Evolutionary conservation across 2,888 invertebrate species (phyloP), one percentile per base, ranked within the genome.

Genomic region (Oxyscelio sp.): DNA sequence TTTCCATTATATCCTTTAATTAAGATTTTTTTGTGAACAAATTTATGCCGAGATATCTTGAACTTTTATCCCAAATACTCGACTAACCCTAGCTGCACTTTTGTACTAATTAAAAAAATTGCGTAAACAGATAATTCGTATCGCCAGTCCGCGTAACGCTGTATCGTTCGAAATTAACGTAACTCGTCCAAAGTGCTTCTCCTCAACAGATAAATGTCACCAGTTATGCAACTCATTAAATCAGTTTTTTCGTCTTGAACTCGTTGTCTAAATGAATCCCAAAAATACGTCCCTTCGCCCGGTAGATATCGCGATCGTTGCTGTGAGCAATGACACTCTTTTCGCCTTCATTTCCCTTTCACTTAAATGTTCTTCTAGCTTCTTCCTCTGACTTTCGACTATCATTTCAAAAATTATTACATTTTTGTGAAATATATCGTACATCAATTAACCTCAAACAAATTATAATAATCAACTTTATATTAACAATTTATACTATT

Each of bases 261-360:
- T 22, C 22, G 17, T 50, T 13, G 19, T 22, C 24, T 50, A 22
- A 40, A 43, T 61, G 17, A 38, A 40, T 43, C 34, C 59, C 34
- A 11, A 17, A 43, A 3, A 15, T 34, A 11, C 15, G 45, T 65
- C 48, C 63, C 58, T 65, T 68, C 54, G 59, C 24, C 48, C 48
- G 38, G 31, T 38, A 54, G 45, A 31, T 22, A 52, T n/a, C 24
- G 38, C 65, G 27, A 6, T 34, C 34, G 34, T 1, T 11, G 19
- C 45, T 59, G 38, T 68, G 68, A 68, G 58, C 73, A 81, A 68
- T 81, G 80, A 68, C 80, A 74, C 56, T 68, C 45, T 73, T n/a
- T n/a, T n/a, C n/a, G 66, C 54, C 74, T 68, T 73, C 80, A 50
- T 80, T 73, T 80, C 66, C 71, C 73, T 80, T 80, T 80, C 80